Percentiles rank a stretch among this genome's conserved stretches.
Evolutionary conservation across 2,797 vertebrate genomes (phyloP).

Genomic region (Chrysocyon brachyurus): DNA sequence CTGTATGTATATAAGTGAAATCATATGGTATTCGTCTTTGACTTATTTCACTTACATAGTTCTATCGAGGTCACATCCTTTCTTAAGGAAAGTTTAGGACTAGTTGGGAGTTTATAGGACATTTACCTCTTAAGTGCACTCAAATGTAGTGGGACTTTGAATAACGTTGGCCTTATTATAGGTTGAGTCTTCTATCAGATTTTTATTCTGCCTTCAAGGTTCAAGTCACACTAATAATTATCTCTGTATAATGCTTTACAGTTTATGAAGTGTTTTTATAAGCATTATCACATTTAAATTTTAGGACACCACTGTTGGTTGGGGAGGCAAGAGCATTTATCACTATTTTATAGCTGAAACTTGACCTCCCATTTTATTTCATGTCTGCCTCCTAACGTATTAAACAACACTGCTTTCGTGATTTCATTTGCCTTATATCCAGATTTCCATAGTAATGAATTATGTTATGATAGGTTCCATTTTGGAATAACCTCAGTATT

Average conservation of each 20-base stretch:
- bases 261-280: conserved; percentile 52
- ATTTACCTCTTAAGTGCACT: neutral
- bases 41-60: neutral
- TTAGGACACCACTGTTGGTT: conserved; percentile 43
- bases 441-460: conserved; percentile 49
- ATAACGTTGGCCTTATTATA: conserved; percentile 15
- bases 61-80: neutral
- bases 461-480: conserved; percentile 36
- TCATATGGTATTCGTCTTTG: neutral
- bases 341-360: conserved; percentile 44
- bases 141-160: conserved; percentile 23
- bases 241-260: conserved; percentile 6
- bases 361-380: conserved; percentile 59
- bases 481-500: conserved; percentile 33
- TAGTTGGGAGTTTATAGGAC: conserved; percentile 12
- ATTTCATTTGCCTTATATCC: conserved; percentile 56
- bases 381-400: neutral
- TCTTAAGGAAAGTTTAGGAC: neutral
- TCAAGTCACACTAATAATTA: conserved; percentile 39
- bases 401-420: neutral
- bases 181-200: neutral
- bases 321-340: neutral
- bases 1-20: neutral
- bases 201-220: conserved; percentile 50
- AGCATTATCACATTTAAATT: conserved; percentile 31